Percentiles rank a stretch among this genome's conserved stretches.
Evolutionary conservation across 2,113 vertebrate species (phyloP).

Genomic region (Eurypyga helias): DNA sequence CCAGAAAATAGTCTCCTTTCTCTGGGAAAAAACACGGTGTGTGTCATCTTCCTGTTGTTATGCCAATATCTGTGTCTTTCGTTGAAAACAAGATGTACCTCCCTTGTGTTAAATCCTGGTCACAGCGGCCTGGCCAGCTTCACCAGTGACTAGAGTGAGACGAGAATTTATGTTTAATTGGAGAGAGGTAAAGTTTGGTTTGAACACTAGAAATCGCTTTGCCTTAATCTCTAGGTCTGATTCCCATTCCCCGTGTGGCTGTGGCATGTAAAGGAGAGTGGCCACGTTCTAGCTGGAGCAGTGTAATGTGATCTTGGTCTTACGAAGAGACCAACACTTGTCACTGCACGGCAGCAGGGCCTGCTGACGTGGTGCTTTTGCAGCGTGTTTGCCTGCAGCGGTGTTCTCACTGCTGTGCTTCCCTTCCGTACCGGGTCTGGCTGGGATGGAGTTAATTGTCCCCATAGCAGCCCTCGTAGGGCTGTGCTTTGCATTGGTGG

Average conservation of each 20-base stretch:
- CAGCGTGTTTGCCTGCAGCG: background rate
- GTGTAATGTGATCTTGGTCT: background rate
- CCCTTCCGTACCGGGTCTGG: background rate
- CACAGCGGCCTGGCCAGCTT: background rate
- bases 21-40: constrained; percentile 91
- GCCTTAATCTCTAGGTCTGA: background rate
- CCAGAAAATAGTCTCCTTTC: constrained; percentile 90
- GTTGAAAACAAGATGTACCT: background rate
- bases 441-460: too few relatives aligned
- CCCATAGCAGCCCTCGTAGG: too few relatives aligned
- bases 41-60: constrained; percentile 12
- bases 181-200: background rate
- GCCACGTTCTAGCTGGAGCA: background rate
- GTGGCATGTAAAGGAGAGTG: background rate
- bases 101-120: background rate
- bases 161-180: background rate
- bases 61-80: background rate
- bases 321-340: background rate
- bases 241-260: accelerated
- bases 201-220: background rate
- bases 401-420: background rate
- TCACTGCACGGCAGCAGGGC: background rate
- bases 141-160: background rate
- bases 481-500: too few relatives aligned
- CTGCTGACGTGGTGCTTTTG: background rate